Evolutionary conservation across 2,797 vertebrate genomes (phyloP).

Genomic region (Galagoides demidoff): DNA sequence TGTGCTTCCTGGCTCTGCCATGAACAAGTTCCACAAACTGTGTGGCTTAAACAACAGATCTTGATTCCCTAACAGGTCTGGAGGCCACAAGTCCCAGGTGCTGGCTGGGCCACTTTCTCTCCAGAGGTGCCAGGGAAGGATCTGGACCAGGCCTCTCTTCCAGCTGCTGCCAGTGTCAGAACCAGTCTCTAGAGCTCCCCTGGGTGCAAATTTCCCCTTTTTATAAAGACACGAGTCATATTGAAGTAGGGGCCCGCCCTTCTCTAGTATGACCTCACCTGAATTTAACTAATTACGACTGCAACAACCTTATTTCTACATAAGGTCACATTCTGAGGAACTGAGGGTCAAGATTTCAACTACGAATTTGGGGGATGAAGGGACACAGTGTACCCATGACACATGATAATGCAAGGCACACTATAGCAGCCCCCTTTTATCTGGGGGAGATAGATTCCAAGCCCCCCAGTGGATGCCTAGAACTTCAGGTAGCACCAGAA

Average conservation of each 20-base stretch:
- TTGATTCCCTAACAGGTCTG: neutral
- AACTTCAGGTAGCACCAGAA: neutral
- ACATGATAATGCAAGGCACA: fast-evolving
- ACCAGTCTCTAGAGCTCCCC: neutral
- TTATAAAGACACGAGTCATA: neutral
- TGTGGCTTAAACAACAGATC: fast-evolving
- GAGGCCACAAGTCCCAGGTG: neutral
- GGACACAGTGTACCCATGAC: neutral
- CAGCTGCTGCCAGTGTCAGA: neutral
- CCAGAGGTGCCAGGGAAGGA: neutral
- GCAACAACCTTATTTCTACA: neutral
- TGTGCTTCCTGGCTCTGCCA: neutral
- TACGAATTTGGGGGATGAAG: neutral
- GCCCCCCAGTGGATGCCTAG: neutral
- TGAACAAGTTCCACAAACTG: neutral
- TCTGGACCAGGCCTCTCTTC: neutral
- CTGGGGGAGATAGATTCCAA: neutral
- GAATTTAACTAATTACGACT: neutral
- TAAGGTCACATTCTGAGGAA: neutral
- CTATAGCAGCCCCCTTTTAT: neutral
- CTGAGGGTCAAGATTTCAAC: neutral
- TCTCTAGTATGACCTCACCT: neutral
- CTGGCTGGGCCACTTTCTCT: fast-evolving
- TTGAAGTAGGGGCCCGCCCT: neutral
- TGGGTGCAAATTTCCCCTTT: neutral